A percentile compares a stretch with the other conserved stretches of the same genome.
These are phyloP conservation scores for Drosophila melanica DNA, from an alignment of 1,140 invertebrate species.

Conservation along the genomic window DNA sequence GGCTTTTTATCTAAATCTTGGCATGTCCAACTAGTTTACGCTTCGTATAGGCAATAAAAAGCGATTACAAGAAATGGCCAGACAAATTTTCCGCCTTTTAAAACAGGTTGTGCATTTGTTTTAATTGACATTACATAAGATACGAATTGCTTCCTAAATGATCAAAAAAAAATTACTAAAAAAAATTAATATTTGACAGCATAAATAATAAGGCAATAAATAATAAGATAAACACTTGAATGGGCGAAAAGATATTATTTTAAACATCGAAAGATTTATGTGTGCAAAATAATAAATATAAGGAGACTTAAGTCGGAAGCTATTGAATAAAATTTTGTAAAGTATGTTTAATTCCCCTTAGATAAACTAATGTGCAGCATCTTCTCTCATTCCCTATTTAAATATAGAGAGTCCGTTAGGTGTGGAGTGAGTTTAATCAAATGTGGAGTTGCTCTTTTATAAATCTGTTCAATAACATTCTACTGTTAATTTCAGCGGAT, in stretches of 20 bases:
- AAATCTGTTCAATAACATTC: neutral
- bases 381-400: too few species aligned
- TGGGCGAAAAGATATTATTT: neutral
- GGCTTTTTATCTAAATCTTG: conserved; percentile 52
- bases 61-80: conserved; percentile 51
- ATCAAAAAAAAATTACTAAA: conserved; percentile 12
- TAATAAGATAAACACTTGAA: conserved; percentile 27
- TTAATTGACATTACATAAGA: conserved; percentile 63
- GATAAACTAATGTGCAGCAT: too few species aligned
- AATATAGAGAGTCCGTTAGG: neutral
- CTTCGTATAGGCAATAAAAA: conserved; percentile 47
- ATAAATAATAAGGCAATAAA: conserved; percentile 13
- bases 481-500: neutral
- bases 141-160: conserved; percentile 66
- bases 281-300: neutral
- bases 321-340: too few species aligned
- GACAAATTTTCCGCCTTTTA: conserved; percentile 66
- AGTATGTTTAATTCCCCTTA: too few species aligned
- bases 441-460: neutral
- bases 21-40: conserved; percentile 69
- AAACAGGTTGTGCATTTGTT: conserved; percentile 65
- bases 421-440: neutral
- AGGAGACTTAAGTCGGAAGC: too few species aligned
- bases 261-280: neutral
- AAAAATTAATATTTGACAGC: conserved; percentile 1